Conservation (phyloP, 2,888 invertebrate genomes). For the Dusona sp. region DNA sequence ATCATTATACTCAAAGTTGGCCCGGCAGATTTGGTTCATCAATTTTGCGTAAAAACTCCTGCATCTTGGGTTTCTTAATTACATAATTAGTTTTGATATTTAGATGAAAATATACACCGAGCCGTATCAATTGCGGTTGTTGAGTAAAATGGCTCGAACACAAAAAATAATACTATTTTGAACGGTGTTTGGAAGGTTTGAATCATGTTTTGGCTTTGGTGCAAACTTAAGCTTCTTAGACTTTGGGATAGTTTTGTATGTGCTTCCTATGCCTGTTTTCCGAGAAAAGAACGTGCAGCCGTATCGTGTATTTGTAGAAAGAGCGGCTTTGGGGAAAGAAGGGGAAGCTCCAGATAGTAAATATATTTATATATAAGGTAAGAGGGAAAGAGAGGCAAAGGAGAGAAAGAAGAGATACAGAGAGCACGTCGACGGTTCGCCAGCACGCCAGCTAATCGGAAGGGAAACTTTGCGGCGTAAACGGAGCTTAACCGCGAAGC, state of each 20-base stretch:
- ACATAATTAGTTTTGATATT: not conserved
- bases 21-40: not conserved
- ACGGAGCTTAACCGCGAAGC: conserved; percentile 80
- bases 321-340: not conserved
- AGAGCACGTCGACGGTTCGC: conserved; percentile 49
- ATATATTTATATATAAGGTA: not conserved
- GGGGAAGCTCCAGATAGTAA: not conserved
- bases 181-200: conserved; percentile 36
- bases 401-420: not conserved
- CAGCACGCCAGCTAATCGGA: conserved; percentile 68
- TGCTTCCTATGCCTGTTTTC: conserved; percentile 34
- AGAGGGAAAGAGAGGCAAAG: conserved; percentile 21
- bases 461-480: conserved; percentile 80
- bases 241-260: conserved; percentile 31
- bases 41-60: not conserved
- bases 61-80: conserved; percentile 2
- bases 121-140: conserved; percentile 25
- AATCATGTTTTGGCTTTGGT: conserved; percentile 28
- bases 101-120: conserved; percentile 18
- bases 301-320: conserved; percentile 2
- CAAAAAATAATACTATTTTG: conserved; percentile 18
- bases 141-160: conserved; percentile 26
- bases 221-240: conserved; percentile 41
- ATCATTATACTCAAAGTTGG: not conserved
- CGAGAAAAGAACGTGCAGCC: not conserved